These are phyloP conservation scores for Thaumatotibia leucotreta DNA, from an alignment of 1,140 invertebrate species.

Conservation along the genomic window DNA sequence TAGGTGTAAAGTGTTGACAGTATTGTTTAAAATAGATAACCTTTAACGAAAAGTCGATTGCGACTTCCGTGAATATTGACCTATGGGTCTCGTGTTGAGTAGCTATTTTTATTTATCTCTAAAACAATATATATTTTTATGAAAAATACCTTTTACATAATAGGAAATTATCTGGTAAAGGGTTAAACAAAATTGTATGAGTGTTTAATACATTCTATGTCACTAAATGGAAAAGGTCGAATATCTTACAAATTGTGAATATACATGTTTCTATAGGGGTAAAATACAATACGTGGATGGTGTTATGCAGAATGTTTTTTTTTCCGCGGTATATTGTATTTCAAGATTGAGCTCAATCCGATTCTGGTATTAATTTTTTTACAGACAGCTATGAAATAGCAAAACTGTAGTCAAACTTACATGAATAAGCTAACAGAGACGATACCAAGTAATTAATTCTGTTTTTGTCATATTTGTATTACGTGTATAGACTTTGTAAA, in stretches of 20 bases:
- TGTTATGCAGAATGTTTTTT: not conserved
- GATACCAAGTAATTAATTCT: no score
- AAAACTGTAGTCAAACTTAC: no score
- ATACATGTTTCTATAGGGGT: not conserved
- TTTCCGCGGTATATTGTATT: no score
- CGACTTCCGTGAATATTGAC: not conserved
- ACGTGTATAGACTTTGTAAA: not conserved
- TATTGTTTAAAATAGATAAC: not conserved
- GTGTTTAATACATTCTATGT: no score
- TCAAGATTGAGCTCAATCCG: no score
- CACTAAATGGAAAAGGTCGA: no score
- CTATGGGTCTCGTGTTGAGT: not conserved
- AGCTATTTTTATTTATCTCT: not conserved
- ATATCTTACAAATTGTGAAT: no score
- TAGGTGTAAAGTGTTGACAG: no score
- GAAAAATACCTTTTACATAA: not conserved
- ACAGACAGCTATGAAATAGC: no score
- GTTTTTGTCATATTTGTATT: not conserved
- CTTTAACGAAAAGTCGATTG: not conserved
- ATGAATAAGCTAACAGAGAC: no score
- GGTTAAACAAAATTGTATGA: no score
- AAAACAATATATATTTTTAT: not conserved
- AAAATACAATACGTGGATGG: not conserved
- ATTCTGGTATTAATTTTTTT: no score
- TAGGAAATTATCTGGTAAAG: not conserved